Conservation (phyloP, 2,113 vertebrate genomes). For the Illadopsis cleaveri region DNA sequence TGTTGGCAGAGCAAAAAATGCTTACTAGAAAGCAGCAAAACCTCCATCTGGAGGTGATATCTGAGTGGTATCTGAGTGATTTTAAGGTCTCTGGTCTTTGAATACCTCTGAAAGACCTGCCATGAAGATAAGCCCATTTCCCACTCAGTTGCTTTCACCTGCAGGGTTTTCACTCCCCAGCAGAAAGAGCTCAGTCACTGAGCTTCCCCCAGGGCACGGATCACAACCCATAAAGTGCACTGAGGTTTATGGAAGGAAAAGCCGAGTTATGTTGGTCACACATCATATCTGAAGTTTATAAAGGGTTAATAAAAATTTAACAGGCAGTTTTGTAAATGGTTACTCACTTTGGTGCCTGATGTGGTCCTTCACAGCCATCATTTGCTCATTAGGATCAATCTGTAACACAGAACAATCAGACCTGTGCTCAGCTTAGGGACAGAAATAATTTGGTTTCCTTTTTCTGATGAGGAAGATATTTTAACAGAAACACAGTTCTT, state of each 20-base stretch:
- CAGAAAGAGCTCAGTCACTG: background rate
- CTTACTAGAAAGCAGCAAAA: conserved; percentile 15
- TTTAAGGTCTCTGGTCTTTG: background rate
- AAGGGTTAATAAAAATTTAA: conserved; percentile 53
- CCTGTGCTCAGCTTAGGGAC: background rate
- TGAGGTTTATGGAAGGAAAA: background rate
- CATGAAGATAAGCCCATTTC: background rate
- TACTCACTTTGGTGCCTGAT: background rate
- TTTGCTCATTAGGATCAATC: background rate
- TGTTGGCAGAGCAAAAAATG: background rate
- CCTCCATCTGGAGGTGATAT: background rate
- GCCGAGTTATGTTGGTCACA: background rate
- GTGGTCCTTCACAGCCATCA: background rate
- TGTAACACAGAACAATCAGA: background rate
- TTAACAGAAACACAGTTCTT: background rate
- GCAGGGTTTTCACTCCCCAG: background rate
- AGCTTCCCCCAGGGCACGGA: background rate
- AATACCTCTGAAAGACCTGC: background rate
- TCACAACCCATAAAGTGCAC: background rate
- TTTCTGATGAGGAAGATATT: background rate
- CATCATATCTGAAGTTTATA: conserved; percentile 5
- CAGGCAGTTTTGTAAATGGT: background rate
- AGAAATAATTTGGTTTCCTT: background rate
- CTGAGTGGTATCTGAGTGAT: background rate
- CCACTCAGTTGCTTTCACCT: background rate